phyloP scores from a whole-genome alignment of 2,113 vertebrate genomes.

The Hydrolagus affinis region DNA sequence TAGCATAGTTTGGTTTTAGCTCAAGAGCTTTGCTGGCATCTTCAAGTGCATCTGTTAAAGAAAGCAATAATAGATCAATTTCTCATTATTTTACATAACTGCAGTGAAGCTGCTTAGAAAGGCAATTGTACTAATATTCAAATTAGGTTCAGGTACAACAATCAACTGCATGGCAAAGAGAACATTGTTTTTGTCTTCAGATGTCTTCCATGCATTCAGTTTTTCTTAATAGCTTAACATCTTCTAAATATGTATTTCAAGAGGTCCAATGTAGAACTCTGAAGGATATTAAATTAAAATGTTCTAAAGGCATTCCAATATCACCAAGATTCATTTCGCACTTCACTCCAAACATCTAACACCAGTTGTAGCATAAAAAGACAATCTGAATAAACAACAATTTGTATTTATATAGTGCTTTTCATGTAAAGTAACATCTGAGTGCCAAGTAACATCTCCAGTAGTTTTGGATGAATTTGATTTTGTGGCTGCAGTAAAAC shows the following conservation, averaged over 20 bases:
- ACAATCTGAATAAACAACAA: too few relatives aligned
- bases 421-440: too few relatives aligned
- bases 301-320: too few relatives aligned
- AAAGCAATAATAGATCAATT: background rate
- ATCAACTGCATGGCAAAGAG: background rate
- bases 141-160: background rate
- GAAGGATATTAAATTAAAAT: too few relatives aligned
- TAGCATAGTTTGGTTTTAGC: conserved; percentile 68
- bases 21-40: conserved; percentile 79
- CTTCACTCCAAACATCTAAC: too few relatives aligned
- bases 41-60: conserved; percentile 67
- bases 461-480: too few relatives aligned
- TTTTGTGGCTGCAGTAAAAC: too few relatives aligned
- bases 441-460: too few relatives aligned
- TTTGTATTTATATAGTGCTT: too few relatives aligned
- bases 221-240: background rate
- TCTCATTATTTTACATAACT: background rate
- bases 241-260: background rate
- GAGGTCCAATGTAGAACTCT: background rate
- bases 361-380: too few relatives aligned
- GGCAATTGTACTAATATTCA: background rate
- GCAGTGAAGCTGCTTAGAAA: background rate
- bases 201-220: background rate
- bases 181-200: background rate
- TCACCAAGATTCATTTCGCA: too few relatives aligned